Evolutionary conservation across 2,888 invertebrate species (phyloP).

Genomic region (Drosophila longiperda): DNA sequence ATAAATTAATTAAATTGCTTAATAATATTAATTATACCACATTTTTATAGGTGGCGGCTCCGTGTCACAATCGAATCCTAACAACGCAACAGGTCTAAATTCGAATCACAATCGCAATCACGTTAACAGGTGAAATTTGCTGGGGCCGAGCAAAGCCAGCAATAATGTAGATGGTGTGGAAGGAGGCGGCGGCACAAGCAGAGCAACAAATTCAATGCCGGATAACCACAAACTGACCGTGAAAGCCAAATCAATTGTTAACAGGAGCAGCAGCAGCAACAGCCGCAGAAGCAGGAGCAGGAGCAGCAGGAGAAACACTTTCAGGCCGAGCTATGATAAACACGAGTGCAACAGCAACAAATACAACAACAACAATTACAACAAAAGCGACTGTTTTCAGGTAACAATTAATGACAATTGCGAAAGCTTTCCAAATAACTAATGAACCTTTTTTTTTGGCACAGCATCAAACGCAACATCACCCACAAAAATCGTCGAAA

Average conservation of each 20-base stretch:
- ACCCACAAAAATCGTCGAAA: constrained; percentile 29
- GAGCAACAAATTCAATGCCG: constrained; percentile 55
- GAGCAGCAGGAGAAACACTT: constrained; percentile 40
- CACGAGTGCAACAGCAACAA: constrained; percentile 49
- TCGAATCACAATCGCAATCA: constrained; percentile 84
- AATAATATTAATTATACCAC: neutral
- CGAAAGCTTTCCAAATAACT: constrained; percentile 27
- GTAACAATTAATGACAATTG: constrained; percentile 22
- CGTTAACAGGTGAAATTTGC: constrained; percentile 85
- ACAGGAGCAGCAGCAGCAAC: constrained; percentile 37
- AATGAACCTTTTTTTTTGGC: constrained; percentile 45
- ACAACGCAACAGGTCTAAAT: constrained; percentile 77
- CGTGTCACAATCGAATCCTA: constrained; percentile 74
- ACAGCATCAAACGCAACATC: constrained; percentile 45
- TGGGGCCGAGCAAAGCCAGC: constrained; percentile 59
- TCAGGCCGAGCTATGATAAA: constrained; percentile 37
- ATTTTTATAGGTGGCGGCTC: constrained; percentile 53
- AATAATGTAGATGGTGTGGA: constrained; percentile 67
- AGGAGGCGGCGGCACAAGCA: constrained; percentile 46
- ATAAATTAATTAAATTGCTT: neutral
- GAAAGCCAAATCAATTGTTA: constrained; percentile 43
- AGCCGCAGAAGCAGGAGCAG: constrained; percentile 3
- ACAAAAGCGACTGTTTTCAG: constrained; percentile 20
- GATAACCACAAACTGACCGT: constrained; percentile 56
- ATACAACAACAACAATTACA: constrained; percentile 20